A percentile compares a stretch with the other conserved stretches of the same genome.
Conservation (phyloP, 2,797 vertebrate genomes). For the Phalanger gymnotis region DNA sequence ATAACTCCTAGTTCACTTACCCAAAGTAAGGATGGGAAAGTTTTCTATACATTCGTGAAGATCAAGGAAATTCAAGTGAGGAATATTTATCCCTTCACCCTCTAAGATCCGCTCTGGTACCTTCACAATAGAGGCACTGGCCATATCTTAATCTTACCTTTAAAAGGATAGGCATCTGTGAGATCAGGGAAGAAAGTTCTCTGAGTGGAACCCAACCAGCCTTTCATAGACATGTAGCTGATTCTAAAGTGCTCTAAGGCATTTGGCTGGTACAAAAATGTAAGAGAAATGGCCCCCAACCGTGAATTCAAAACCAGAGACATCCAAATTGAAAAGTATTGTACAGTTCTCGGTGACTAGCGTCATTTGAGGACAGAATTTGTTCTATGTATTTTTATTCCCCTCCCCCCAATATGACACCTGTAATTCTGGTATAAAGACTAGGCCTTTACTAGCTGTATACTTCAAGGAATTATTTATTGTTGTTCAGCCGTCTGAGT, state of each 20-base stretch:
- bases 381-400: neutral
- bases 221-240: neutral
- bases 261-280: neutral
- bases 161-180: neutral
- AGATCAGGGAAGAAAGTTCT: constrained; percentile 2
- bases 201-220: neutral
- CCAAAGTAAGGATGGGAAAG: neutral
- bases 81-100: neutral
- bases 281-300: neutral
- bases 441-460: neutral
- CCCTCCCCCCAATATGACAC: neutral
- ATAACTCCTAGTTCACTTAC: constrained; percentile 5
- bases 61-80: neutral
- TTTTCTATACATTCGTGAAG: neutral
- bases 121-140: neutral
- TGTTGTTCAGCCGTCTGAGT: neutral
- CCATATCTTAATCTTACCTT: neutral
- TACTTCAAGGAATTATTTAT: neutral
- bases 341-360: neutral
- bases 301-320: neutral
- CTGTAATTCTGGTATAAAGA: neutral
- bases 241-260: neutral
- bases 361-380: neutral
- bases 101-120: neutral
- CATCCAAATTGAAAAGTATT: neutral